Base-by-base conservation (phyloP, 2,113 vertebrate genomes). In the Chaetorhynchus papuensis region DNA sequence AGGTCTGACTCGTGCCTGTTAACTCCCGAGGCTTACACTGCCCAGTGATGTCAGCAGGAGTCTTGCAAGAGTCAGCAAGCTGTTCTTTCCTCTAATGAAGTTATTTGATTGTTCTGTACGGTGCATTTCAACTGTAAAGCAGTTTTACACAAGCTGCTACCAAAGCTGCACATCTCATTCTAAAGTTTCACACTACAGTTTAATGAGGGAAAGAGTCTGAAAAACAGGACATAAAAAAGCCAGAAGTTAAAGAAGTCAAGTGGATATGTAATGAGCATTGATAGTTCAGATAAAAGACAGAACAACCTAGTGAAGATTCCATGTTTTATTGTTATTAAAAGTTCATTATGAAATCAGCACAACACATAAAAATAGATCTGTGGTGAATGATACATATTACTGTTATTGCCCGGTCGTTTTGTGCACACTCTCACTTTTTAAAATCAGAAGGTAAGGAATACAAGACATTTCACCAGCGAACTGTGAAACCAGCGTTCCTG, bases 261-360 rank as follows among this genome's bases (percentile, higher is more conserved):
- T 57, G 52, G 74, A 44, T 37, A 41, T 31, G 28, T 90, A 91
- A 83, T 39, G 47, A 94, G 70, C 80, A 77, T 75, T 78, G 90
- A 77, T 60, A 70, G 52, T 75, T 76, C 56, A 75, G 37, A 79
- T 20, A 89, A 88, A 89, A 94, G 74, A 90, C 77, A 71, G 72
- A 56, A 94, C 22, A 39, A 64, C 8, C 52, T 26, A 47, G 65
- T 89, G 83, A 66, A 61, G 59, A 53, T 89, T 96, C 92, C n/a
- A 80, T 10, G 2, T 80, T 97, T 97, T 96, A 97, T 96, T 96
- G 47, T 89, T 94, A 91, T 88, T 94, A 93, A 95, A 96, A 95
- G 83, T 94, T 93, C 45, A 54, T 93, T 94, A 94, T 75, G 91
- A 97, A 97, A 97, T 91, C 93, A 96, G 85, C 92, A 96, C 92